Evolutionary conservation across 2,113 vertebrate genomes (phyloP).

Genomic region (Strix aluco): DNA sequence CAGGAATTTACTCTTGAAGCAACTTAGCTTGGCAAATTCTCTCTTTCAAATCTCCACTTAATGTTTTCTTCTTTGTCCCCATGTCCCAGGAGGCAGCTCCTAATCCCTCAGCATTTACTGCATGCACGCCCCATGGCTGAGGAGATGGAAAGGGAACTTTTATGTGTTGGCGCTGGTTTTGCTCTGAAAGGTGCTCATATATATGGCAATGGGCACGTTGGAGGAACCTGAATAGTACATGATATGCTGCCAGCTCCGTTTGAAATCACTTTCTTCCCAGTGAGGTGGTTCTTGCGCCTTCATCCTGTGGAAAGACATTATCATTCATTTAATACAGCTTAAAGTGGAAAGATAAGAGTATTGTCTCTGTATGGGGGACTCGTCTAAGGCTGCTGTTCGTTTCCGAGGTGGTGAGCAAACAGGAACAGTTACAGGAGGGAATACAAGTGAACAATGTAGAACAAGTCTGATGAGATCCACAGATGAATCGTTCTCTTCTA

Average conservation of each 20-base stretch:
- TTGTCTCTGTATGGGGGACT: neutral
- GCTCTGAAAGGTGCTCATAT: neutral
- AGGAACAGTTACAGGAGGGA: constrained; percentile 8
- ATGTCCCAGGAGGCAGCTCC: neutral
- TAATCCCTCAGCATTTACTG: neutral
- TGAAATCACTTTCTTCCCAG: neutral
- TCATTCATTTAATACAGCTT: constrained; percentile 10
- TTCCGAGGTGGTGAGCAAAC: constrained; percentile 37
- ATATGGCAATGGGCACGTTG: neutral
- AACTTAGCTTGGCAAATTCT: neutral
- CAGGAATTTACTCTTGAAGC: neutral
- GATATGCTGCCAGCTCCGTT: neutral
- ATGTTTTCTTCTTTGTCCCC: neutral
- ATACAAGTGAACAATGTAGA: neutral
- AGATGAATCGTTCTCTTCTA: neutral
- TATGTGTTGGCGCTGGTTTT: neutral
- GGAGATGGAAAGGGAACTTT: neutral
- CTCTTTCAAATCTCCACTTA: neutral
- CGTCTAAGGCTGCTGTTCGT: neutral
- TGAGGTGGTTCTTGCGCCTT: neutral
- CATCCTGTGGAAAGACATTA: neutral
- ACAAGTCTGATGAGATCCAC: neutral
- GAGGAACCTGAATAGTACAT: neutral
- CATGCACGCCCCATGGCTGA: neutral
- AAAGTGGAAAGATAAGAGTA: constrained; percentile 28